These are phyloP conservation scores for Frankliniella fusca DNA, from an alignment of 2,888 invertebrate species.

Conservation along the genomic window DNA sequence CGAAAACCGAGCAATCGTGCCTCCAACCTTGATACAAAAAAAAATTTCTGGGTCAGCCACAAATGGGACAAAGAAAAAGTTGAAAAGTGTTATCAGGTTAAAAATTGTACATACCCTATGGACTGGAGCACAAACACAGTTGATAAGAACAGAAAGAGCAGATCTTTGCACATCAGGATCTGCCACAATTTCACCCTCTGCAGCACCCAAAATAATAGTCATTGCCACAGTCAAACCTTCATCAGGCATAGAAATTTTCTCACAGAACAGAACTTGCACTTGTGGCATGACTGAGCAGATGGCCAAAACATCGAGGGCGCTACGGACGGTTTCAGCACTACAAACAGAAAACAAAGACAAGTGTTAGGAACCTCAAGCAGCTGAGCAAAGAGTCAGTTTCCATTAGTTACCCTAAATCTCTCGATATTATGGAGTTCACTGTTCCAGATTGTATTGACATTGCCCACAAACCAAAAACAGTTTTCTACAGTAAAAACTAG, in stretches of 20 bases:
- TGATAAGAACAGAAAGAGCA: constrained; percentile 83
- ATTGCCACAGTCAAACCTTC: constrained; percentile 71
- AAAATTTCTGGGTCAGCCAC: constrained; percentile 11
- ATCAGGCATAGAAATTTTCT: constrained; percentile 68
- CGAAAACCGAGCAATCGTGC: constrained; percentile 52
- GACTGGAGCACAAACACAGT: constrained; percentile 90
- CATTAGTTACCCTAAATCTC: too few species aligned
- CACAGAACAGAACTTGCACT: constrained; percentile 68
- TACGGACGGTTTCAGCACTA: constrained; percentile 74
- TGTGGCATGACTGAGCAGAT: constrained; percentile 86
- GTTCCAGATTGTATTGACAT: too few species aligned
- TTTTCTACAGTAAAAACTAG: background rate
- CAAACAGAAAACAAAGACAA: constrained; percentile 39
- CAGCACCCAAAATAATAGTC: constrained; percentile 77
- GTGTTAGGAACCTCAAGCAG: background rate
- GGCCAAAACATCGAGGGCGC: constrained; percentile 80
- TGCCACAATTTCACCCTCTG: constrained; percentile 84
- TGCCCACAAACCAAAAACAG: background rate
- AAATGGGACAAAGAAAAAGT: constrained; percentile 43
- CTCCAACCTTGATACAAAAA: constrained; percentile 45
- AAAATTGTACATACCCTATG: constrained; percentile 58
- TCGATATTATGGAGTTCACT: too few species aligned
- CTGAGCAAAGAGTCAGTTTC: too few species aligned
- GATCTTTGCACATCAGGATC: constrained; percentile 91
- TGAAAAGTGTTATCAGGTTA: background rate